Evolutionary conservation across 1,140 invertebrate genomes (phyloP), one percentile per base, ranked within the genome.

Genomic region (Lasioglossum baleicum): DNA sequence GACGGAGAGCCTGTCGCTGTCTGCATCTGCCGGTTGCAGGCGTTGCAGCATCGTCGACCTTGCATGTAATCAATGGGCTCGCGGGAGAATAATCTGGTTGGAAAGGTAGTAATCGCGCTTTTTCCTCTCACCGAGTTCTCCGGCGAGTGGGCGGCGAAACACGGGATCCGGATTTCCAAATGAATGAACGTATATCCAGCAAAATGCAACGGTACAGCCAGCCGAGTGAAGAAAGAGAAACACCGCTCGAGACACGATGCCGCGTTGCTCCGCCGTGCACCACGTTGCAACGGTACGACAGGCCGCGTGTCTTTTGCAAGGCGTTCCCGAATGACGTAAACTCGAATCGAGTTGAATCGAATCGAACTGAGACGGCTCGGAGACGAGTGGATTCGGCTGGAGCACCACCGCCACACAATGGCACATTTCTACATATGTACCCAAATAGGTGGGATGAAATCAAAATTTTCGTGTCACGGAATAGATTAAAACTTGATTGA

Each of bases 81-180:
- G 35, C 11, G 40, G 22, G 51, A 67, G 71, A 73, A 73, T 80
- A 75, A 75, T 80, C 63, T 15, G 42, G 40, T 35, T 40, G 69
- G 76, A 56, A 80, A 75, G 75, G 77, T 61, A 79, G 76, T 44
- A 73, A 79, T 73, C 76, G 76, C 48, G 76, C 60, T 79, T 73
- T 79, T 79, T 79, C 76, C 76, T 79, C 44, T 73, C 76, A 40
- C 76, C 61, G 17, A 26, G 31, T 20, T 74, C 64, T 61, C 15
- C 42, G 51, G 10, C 53, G 78, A 80, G 78, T 80, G 64, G 71
- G 72, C 78, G 72, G 64, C 63, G 53, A 65, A 67, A 67, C 63
- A 22, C 53, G 48, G 61, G 44, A 73, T 73, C 69, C 61, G 76
- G 71, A 80, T 80, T 80, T 75, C 64, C 71, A 66, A 80, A 58